Conservation (phyloP, 2,888 invertebrate species). For the Lacanobia wlatinum region DNA sequence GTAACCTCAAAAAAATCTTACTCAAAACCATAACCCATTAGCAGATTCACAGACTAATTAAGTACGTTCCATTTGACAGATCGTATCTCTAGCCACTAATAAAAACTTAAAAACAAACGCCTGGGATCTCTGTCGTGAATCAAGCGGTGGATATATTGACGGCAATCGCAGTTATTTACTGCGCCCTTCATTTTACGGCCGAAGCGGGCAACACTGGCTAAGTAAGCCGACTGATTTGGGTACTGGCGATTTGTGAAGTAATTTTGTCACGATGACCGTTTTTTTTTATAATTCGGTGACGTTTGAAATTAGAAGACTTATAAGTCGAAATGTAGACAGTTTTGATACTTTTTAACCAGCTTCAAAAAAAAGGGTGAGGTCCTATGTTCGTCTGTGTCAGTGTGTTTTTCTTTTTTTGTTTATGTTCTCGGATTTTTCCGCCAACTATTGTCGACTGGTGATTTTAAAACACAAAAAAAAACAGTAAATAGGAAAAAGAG, state of each 20-base stretch:
- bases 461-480: too few species aligned
- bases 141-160: conserved; percentile 78
- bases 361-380: too few species aligned
- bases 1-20: conserved; percentile 16
- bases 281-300: neutral
- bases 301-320: neutral
- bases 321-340: neutral
- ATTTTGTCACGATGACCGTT: neutral
- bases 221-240: conserved; percentile 38
- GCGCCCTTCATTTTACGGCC: conserved; percentile 68
- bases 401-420: too few species aligned
- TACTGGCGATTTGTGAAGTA: conserved; percentile 52
- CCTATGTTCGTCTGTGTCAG: too few species aligned
- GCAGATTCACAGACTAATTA: conserved; percentile 52
- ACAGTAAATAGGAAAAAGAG: too few species aligned
- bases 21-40: conserved; percentile 42
- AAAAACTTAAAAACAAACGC: conserved; percentile 66
- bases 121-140: conserved; percentile 67
- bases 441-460: too few species aligned
- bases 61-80: conserved; percentile 63
- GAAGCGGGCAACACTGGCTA: conserved; percentile 39
- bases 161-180: conserved; percentile 80
- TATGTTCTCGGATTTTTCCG: too few species aligned
- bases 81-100: conserved; percentile 65
- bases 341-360: neutral